A percentile compares a stretch with the other conserved stretches of the same genome.
phyloP scores from a whole-genome alignment of 2,797 vertebrate species.

The Halcyon badia region DNA sequence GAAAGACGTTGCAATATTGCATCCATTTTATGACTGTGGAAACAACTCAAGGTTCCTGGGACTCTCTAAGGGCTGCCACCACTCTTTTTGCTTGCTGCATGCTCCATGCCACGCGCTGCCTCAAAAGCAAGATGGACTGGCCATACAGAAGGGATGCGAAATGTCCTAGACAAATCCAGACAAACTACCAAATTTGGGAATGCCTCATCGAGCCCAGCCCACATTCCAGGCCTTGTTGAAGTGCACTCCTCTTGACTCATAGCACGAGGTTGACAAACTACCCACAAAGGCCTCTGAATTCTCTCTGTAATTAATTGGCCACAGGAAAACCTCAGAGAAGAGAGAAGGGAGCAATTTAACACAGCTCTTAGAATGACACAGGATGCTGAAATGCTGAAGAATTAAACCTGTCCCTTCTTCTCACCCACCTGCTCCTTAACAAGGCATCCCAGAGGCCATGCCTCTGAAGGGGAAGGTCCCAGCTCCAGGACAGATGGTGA shows the following conservation, averaged over 20 bases:
- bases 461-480: not conserved
- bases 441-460: not conserved
- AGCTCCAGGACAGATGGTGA: not conserved
- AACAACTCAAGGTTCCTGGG: not conserved
- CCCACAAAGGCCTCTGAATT: conserved; percentile 38
- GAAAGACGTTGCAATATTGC: not conserved
- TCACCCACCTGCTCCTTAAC: not conserved
- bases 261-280: conserved; percentile 19
- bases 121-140: not conserved
- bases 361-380: conserved; percentile 42
- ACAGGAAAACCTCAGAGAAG: conserved; percentile 64
- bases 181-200: conserved; percentile 55
- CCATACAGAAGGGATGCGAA: not conserved
- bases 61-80: not conserved
- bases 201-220: conserved; percentile 41
- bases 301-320: conserved; percentile 60
- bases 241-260: conserved; percentile 60
- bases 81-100: not conserved
- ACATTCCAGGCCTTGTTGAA: conserved; percentile 59
- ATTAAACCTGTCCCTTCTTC: conserved; percentile 16
- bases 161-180: not conserved
- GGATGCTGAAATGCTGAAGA: conserved; percentile 41
- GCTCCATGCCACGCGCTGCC: not conserved
- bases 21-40: not conserved
- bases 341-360: conserved; percentile 36